phyloP scores from a whole-genome alignment of 2,888 invertebrate species.

The Carabus problematicus region DNA sequence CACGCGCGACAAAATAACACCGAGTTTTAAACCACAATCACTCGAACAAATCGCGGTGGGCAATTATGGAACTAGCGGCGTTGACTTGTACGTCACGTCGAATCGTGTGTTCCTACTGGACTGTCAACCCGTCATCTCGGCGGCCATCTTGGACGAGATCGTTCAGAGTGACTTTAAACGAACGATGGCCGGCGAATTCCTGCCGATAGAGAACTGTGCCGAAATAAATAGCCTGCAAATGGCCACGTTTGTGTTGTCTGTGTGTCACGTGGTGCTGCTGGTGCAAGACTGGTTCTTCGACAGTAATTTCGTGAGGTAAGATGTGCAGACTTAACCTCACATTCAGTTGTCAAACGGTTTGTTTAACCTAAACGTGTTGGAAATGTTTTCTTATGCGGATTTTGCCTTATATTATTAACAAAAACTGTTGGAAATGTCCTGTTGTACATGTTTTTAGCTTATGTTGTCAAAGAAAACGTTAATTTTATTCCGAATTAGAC shows the following conservation, averaged over 20 bases:
- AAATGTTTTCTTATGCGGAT: too few species aligned
- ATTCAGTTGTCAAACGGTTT: constrained; percentile 44
- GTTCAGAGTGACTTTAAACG: constrained; percentile 62
- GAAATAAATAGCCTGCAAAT: constrained; percentile 79
- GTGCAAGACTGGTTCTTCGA: constrained; percentile 91
- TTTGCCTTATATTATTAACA: too few species aligned
- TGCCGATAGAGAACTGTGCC: constrained; percentile 68
- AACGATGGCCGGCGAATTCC: constrained; percentile 65
- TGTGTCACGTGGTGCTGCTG: constrained; percentile 88
- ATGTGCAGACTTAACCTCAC: constrained; percentile 14
- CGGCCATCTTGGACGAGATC: constrained; percentile 69
- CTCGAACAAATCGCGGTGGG: constrained; percentile 66
- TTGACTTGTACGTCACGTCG: constrained; percentile 71
- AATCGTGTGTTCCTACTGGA: constrained; percentile 81
- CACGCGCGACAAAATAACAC: constrained; percentile 30
- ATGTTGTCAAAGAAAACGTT: too few species aligned
- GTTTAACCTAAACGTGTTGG: too few species aligned
- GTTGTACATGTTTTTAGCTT: too few species aligned
- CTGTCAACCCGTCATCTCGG: constrained; percentile 79
- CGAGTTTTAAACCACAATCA: constrained; percentile 53
- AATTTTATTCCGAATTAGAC: too few species aligned
- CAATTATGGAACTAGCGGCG: constrained; percentile 76
- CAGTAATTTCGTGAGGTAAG: constrained; percentile 77
- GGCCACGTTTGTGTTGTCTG: constrained; percentile 83
- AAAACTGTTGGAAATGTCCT: too few species aligned